phyloP scores from a whole-genome alignment of 2,888 invertebrate species.

The Amblyjoppa proteus region DNA sequence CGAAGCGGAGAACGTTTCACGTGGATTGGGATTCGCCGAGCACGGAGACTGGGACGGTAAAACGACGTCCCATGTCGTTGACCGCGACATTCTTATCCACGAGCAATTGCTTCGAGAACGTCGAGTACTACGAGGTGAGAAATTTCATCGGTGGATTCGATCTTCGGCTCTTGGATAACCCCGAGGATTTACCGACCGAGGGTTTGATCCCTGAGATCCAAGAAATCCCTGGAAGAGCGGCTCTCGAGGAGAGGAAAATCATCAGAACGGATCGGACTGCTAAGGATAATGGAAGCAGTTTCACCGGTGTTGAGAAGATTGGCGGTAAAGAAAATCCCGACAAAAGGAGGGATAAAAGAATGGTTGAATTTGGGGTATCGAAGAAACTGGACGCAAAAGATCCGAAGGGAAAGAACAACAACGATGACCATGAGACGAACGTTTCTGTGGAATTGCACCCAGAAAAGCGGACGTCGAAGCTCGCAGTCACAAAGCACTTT shows the following conservation, averaged over 20 bases:
- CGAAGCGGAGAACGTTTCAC: constrained; percentile 79
- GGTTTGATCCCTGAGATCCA: constrained; percentile 3
- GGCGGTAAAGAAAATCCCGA: neutral
- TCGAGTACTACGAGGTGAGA: constrained; percentile 72
- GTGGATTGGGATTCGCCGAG: constrained; percentile 92
- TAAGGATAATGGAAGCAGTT: constrained; percentile 11
- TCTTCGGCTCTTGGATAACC: constrained; percentile 65
- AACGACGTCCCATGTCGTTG: constrained; percentile 88
- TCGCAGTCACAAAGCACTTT: constrained; percentile 71
- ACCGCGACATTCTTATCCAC: constrained; percentile 70
- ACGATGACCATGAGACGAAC: constrained; percentile 1
- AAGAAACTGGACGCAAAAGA: constrained; percentile 10
- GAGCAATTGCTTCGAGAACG: constrained; percentile 69
- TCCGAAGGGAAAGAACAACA: constrained; percentile 2
- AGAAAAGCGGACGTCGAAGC: constrained; percentile 60
- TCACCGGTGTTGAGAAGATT: neutral
- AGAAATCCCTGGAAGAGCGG: constrained; percentile 33
- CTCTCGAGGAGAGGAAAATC: neutral
- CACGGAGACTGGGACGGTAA: constrained; percentile 90
- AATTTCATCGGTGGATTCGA: constrained; percentile 68
- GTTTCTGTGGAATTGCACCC: constrained; percentile 26
- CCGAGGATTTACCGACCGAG: constrained; percentile 48
- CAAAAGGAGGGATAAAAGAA: neutral
- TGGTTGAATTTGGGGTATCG: constrained; percentile 10
- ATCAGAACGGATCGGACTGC: constrained; percentile 12